Percentiles rank a stretch among this genome's conserved stretches.
Conservation (phyloP, 2,888 invertebrate species). For the Philaethria dido region DNA sequence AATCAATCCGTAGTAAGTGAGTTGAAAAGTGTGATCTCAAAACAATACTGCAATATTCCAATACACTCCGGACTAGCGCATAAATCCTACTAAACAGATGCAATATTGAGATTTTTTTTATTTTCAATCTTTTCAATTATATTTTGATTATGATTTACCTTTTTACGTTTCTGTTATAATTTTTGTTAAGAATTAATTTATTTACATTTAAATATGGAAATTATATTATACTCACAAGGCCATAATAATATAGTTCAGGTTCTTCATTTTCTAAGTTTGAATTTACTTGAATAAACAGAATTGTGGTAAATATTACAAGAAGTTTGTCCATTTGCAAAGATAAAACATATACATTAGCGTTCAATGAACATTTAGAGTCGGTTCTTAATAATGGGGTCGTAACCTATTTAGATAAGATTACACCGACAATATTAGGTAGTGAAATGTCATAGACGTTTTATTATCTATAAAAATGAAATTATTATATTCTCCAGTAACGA, state of each 20-base stretch:
- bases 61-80: too few species aligned
- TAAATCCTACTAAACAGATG: too few species aligned
- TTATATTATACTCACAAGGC: slow-evolving; percentile 63
- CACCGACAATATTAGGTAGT: not conserved
- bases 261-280: slow-evolving; percentile 56
- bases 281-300: slow-evolving; percentile 45
- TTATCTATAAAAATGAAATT: not conserved
- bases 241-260: slow-evolving; percentile 70
- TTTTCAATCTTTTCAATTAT: too few species aligned
- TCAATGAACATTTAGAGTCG: slow-evolving; percentile 25
- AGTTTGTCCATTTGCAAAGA: slow-evolving; percentile 55
- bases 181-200: too few species aligned
- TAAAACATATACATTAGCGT: slow-evolving; percentile 3
- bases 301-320: slow-evolving; percentile 51
- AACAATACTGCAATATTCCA: too few species aligned
- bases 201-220: not conserved
- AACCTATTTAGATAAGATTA: slow-evolving; percentile 67
- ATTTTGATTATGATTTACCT: too few species aligned
- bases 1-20: too few species aligned
- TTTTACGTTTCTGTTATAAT: too few species aligned
- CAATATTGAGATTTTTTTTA: too few species aligned
- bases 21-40: too few species aligned
- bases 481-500: too few species aligned
- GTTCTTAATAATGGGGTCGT: slow-evolving; percentile 55
- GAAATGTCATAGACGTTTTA: not conserved